Evolutionary conservation across 2,113 vertebrate species (phyloP), one percentile per base, ranked within the genome.

Genomic region (Buteo buteo): DNA sequence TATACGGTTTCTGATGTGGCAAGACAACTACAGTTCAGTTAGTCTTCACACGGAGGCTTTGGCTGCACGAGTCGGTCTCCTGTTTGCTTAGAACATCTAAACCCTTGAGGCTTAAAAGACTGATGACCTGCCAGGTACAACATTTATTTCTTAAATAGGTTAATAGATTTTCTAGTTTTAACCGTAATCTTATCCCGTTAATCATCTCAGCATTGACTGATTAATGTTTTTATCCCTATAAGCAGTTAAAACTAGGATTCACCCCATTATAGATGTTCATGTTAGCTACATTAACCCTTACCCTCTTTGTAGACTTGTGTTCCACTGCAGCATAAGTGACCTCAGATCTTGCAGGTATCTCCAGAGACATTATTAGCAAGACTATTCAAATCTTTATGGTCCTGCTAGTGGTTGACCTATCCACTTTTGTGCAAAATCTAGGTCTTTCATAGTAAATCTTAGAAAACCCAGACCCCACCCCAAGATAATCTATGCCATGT

Each of bases 131-230:
- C 86, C 61, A 71, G 90, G 42, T 86, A 31, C 38, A 50, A 40
- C 52, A 13, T 86, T 94, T 95, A 92, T 78, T 93, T 95, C 64
- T 79, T 59, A 44, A 92, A 78, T 16, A 82, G 25, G 57, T 86
- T 85, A 91, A 92, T 86, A 80, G 90, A 77, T 87, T 95, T 90
- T 93, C 58, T 88, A 59, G 52, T 84, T 93, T 93, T 92, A 88
- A 87, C 40, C 54, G 57, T 91, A 86, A 79, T 93, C 65, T 93
- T 90, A 76, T 1, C 77, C 90, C 8, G 21, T 93, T 94, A 86
- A 92, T 96, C 76, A 94, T 94, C 79, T 90, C 69, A 52, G 52
- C 45, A 3, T 57, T 88, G 87, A 85, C 79, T n/a, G 72, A 67
- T 90, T 38, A 62, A 74, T 83, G 61, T 14, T 94, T 94, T 92